phyloP scores from a whole-genome alignment of 2,888 invertebrate species.

The Tiliacea citrago region DNA sequence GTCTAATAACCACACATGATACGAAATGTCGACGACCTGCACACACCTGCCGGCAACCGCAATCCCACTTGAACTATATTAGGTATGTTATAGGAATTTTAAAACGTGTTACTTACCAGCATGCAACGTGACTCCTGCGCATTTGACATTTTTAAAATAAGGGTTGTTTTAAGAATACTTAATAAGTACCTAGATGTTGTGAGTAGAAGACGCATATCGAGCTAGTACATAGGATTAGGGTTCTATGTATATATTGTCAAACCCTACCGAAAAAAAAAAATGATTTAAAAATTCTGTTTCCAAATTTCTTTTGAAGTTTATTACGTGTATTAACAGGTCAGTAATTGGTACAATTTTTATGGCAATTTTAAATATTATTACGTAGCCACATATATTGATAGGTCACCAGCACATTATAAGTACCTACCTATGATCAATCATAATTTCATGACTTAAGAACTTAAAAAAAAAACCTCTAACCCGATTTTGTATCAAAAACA shows the following conservation, averaged over 20 bases:
- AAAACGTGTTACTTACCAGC: constrained; percentile 63
- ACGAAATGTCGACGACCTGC: constrained; percentile 82
- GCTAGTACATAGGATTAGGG: too few species aligned
- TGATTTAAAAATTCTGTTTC: background rate
- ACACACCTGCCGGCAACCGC: constrained; percentile 81
- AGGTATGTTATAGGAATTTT: constrained; percentile 72
- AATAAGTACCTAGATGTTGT: background rate
- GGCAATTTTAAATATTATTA: constrained; percentile 13
- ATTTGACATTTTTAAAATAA: constrained; percentile 52
- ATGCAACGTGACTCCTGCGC: constrained; percentile 53
- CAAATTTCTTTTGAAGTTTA: too few species aligned
- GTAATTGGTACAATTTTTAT: background rate
- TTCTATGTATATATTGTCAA: background rate
- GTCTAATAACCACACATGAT: constrained; percentile 63
- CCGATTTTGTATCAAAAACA: background rate
- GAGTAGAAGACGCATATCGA: background rate
- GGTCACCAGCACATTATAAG: background rate
- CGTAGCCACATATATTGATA: background rate
- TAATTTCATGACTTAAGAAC: background rate
- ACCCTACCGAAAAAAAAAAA: background rate
- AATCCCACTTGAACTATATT: constrained; percentile 77
- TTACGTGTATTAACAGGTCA: background rate
- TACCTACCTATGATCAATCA: background rate
- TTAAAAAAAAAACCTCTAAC: background rate
- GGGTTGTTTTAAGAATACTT: constrained; percentile 13